A percentile compares a stretch with the other conserved stretches of the same genome.
Evolutionary conservation across 2,113 vertebrate genomes (phyloP).

Genomic region (Zeus faber): DNA sequence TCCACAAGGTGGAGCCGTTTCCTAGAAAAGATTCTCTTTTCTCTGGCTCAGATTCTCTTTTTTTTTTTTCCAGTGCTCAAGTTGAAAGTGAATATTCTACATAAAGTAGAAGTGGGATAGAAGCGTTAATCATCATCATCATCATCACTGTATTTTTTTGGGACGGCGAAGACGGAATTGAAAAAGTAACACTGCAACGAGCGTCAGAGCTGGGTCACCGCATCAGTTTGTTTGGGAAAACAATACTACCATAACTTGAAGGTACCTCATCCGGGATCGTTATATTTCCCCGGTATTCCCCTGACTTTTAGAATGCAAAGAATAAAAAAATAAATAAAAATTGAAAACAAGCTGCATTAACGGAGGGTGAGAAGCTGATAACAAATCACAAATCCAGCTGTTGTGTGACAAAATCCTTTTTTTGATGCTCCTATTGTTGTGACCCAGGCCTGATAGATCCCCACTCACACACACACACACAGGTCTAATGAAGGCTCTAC

Average conservation of each 20-base stretch:
- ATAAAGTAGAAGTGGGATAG: background rate
- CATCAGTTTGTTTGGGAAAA: no score
- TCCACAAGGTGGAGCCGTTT: slow-evolving; percentile 36
- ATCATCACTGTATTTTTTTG: slow-evolving; percentile 32
- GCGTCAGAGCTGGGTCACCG: slow-evolving; percentile 57
- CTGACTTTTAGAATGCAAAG: no score
- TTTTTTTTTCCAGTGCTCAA: background rate
- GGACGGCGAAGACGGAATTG: background rate
- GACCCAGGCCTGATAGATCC: slow-evolving; percentile 59
- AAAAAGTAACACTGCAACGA: slow-evolving; percentile 24
- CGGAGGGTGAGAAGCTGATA: background rate
- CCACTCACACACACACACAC: slow-evolving; percentile 37
- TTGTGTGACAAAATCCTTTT: no score
- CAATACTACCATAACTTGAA: no score
- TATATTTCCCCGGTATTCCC: no score
- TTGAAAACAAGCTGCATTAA: background rate
- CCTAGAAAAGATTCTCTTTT: background rate
- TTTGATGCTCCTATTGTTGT: slow-evolving; percentile 13
- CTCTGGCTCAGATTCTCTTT: no score
- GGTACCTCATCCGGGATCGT: no score
- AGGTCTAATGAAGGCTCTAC: slow-evolving; percentile 30
- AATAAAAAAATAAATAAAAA: no score
- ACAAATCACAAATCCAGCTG: background rate
- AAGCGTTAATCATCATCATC: slow-evolving; percentile 41
- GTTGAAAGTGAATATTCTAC: background rate